phyloP scores from a whole-genome alignment of 2,797 vertebrate species.

The Gadopsis bispinosus region DNA sequence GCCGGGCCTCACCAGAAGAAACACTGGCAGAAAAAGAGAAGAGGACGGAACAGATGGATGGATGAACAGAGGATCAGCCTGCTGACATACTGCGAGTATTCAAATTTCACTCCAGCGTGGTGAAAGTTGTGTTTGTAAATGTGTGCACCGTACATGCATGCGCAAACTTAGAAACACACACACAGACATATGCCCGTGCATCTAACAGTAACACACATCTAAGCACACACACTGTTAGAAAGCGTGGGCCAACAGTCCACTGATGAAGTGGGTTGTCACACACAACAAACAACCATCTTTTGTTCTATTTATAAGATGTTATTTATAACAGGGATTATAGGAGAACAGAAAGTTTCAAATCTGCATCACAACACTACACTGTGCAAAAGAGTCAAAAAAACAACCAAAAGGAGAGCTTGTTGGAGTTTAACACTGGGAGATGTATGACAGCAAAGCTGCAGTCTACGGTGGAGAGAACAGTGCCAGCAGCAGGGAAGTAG shows the following conservation, averaged over 20 bases:
- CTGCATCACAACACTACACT: conserved; percentile 1
- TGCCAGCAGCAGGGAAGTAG: conserved; percentile 82
- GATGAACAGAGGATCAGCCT: conserved; percentile 31
- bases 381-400: neutral
- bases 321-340: conserved; percentile 61
- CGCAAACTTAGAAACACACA: conserved; percentile 13
- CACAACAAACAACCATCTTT: conserved; percentile 60
- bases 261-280: conserved; percentile 59
- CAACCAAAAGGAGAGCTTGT: conserved; percentile 8
- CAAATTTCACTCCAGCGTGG: conserved; percentile 8
- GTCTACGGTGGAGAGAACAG: conserved; percentile 68
- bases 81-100: conserved; percentile 26
- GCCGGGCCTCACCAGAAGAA: neutral
- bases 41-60: conserved; percentile 30
- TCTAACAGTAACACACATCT: neutral
- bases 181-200: neutral
- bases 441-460: conserved; percentile 9
- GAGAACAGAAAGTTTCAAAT: conserved; percentile 43
- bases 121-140: neutral
- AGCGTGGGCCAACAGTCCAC: conserved; percentile 34
- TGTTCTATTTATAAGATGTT: conserved; percentile 70
- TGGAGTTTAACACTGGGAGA: conserved; percentile 24
- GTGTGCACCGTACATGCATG: neutral
- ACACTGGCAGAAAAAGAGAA: conserved; percentile 14
- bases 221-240: neutral